Evolutionary conservation across 2,113 vertebrate genomes (phyloP), one percentile per base, ranked within the genome.

Genomic region (Malurus elegans): DNA sequence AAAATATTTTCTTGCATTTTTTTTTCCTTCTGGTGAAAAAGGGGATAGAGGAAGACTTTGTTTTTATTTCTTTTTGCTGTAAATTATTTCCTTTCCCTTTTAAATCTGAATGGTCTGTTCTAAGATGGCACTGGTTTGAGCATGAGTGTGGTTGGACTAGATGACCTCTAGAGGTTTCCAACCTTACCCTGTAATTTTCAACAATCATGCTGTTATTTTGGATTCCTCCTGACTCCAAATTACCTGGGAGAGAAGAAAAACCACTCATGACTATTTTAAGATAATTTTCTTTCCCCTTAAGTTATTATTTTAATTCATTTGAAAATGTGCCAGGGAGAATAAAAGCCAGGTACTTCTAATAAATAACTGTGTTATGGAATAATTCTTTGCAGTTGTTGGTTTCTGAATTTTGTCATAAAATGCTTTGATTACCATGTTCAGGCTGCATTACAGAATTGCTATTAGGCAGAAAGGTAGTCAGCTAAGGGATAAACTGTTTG

Each of bases 271-370:
- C 38, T 70, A 73, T 67, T 83, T 92, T 56, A 67, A 83, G 36
- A 44, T 34, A 12, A 26, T 78, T 80, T 86, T 88, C 8, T 75
- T 79, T 17, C 15, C 12, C 28, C 26, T 17, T 18, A 20, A 51
- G 18, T 83, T 64, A 70, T 72, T 88, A 60, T 95, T 93, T 90
- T 73, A 74, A 66, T 88, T 89, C 12, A 50, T 93, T 83, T 79
- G n/a, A 93, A 95, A 86, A 81, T 70, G 21, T 26, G 71, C 15
- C 17, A 14, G 17, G 66, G 31, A 71, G 45, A 94, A 40, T 64
- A 51, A 92, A 93, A 71, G 25, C 1, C 12, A n/a, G 19, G 25
- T 76, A 34, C 25, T 65, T 86, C 32, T 31, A 76, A 31, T 70
- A 88, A 84, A 60, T 82, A 60, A 70, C 7, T 12, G 14, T 80